Evolutionary conservation across 2,113 vertebrate species (phyloP), one percentile per base, ranked within the genome.

Genomic region (Neodon shergylaensis): DNA sequence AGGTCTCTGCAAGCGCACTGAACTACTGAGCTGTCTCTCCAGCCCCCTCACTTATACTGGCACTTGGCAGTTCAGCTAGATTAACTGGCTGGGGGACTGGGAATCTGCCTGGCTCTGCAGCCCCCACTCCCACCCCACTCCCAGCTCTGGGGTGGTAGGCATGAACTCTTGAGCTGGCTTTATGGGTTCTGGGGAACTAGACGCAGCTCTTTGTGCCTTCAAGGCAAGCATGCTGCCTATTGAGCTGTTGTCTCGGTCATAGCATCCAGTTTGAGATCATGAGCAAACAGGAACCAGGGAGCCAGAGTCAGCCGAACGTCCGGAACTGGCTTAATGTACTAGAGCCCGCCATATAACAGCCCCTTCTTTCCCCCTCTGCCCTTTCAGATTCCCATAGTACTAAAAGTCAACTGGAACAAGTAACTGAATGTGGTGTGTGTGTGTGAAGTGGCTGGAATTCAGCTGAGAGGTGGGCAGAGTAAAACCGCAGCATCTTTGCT

Each of bases 341-440:
- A 44, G 17, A 90, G 65, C 39, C 24, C 7, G 17, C n/a, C 44
- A 0, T 0, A 63, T 36, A 26, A 44, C 17, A 36, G 19, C 3
- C 13, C 21, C 83, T 73, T 81, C 42, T 81, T 36, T 52, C 4
- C 31, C 70, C 16, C 22, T 19, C 49, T 85, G 13, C 36, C 2
- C 36, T 58, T 94, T 92, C 28, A 49, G 83, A 78, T 87, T 74
- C 39, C 44, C 66, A 14, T 11, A 47, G 0, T n/a, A 21, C 22
- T 82, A 95, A 91, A 83, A 88, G 65, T 73, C 14, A 26, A 49
- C 47, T 44, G 63, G 49, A 95, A 28, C 13, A 77, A 94, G n/a
- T 42, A 84, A 74, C 28, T 42, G 65, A 68, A 33, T 52, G 83
- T 28, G 70, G 19, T 21, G 17, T 44, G 31, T 44, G 31, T 17